Base-by-base conservation (phyloP, 2,888 invertebrate genomes). In the Eucera pruinosa region DNA sequence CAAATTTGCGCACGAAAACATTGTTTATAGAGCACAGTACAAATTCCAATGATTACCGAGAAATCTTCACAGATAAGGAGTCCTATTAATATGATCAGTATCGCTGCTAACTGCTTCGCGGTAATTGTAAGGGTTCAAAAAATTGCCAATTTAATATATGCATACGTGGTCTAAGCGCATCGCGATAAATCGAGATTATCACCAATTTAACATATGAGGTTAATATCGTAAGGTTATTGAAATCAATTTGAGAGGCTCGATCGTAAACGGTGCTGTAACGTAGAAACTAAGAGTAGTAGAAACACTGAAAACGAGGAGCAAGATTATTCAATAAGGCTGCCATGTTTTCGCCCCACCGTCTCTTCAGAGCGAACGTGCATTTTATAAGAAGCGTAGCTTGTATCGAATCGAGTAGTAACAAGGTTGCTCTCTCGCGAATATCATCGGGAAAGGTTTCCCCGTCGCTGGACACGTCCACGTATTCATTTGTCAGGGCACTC, bases 311-410 rank as follows among this genome's bases (percentile, higher is more conserved):
- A n/a, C n/a, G n/a, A n/a, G n/a, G n/a, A n/a, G n/a, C n/a, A 66
- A 64, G n/a, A 62, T 25, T 23, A n/a, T 57, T 20, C 7, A 33
- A 30, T 64, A 65, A 82, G 84, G 84, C 83, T 86, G 88, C 86
- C 84, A 90, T 91, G 90, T 87, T 88, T 74, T 72, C 85, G 66
- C 85, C 87, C 86, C 88, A 87, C 85, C 89, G 88, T 79, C 52
- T 85, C 71, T 74, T 83, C 79, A 82, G 82, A 75, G 74, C 73
- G 48, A 83, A 81, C 77, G 72, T 83, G 58, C 86, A 86, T 78
- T 82, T 90, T 64, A 83, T 86, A 74, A 88, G 83, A 78, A 81
- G 83, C 73, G 78, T 82, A 73, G 81, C 80, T 67, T 75, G 62
- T 39, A 80, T 81, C 45, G 79, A 77, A 67, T 64, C 62, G 48